Conservation (phyloP, 2,797 vertebrate genomes). For the Arremon brunneinucha region DNA sequence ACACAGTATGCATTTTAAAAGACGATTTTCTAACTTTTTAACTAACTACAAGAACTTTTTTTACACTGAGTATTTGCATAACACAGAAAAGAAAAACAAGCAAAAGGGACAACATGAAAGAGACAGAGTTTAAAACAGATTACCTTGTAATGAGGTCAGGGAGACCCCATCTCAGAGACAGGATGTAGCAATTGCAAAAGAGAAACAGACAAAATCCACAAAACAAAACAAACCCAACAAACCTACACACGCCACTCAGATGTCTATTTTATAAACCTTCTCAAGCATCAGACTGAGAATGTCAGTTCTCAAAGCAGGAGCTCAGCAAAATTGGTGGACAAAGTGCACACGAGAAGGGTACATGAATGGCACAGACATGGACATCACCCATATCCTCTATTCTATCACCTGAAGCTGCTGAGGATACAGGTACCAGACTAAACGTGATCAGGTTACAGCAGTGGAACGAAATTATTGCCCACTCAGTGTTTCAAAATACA, state of each 20-base stretch:
- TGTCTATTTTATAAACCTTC: neutral
- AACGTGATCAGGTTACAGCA: neutral
- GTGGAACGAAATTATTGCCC: neutral
- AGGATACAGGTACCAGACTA: neutral
- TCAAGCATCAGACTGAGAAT: neutral
- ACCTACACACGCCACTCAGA: neutral
- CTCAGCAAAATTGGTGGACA: neutral
- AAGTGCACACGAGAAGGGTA: accelerated
- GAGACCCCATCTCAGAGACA: accelerated
- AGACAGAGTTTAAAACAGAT: neutral
- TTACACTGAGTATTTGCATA: neutral
- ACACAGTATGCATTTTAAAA: neutral
- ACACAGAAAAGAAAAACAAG: neutral
- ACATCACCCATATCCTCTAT: neutral
- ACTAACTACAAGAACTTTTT: neutral
- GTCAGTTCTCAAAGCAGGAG: neutral
- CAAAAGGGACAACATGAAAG: neutral
- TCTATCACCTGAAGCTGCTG: neutral
- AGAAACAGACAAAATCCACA: neutral
- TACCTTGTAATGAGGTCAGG: neutral
- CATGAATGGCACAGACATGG: accelerated
- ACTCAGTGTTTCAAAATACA: neutral
- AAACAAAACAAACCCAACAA: neutral
- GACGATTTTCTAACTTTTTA: neutral
- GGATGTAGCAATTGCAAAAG: neutral